These are phyloP conservation scores for Drosophila nigritarsus DNA, from an alignment of 2,888 invertebrate species.

Conservation along the genomic window DNA sequence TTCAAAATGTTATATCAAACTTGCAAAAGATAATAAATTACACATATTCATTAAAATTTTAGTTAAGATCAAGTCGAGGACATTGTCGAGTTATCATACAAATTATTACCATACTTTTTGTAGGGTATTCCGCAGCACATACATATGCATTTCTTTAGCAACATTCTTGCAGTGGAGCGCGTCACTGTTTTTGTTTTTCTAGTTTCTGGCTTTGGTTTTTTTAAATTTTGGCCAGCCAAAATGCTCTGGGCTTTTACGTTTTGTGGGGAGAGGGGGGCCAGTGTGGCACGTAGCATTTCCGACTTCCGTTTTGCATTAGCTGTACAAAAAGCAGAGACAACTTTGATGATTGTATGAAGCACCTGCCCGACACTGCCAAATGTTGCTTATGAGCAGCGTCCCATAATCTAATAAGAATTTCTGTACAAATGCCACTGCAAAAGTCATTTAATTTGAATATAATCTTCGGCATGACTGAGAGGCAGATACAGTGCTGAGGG, in stretches of 20 bases:
- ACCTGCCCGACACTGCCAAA: slow-evolving; percentile 6
- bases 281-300: slow-evolving; percentile 66
- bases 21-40: no score
- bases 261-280: slow-evolving; percentile 7
- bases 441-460: slow-evolving; percentile 65
- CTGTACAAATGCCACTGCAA: slow-evolving; percentile 39
- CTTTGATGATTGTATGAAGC: not conserved
- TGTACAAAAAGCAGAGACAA: not conserved
- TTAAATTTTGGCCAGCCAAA: slow-evolving; percentile 7
- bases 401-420: slow-evolving; percentile 38
- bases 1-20: not conserved
- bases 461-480: slow-evolving; percentile 36
- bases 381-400: slow-evolving; percentile 10
- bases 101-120: no score
- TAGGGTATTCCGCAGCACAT: slow-evolving; percentile 13
- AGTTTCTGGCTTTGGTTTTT: slow-evolving; percentile 33
- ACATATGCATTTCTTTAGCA: not conserved
- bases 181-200: slow-evolving; percentile 4
- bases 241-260: slow-evolving; percentile 13
- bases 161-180: not conserved
- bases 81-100: no score
- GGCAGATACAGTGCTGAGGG: not conserved
- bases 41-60: no score
- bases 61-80: no score
- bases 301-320: slow-evolving; percentile 69